Base-by-base conservation (phyloP, 1,140 invertebrate species). In the Argopecten irradians region DNA sequence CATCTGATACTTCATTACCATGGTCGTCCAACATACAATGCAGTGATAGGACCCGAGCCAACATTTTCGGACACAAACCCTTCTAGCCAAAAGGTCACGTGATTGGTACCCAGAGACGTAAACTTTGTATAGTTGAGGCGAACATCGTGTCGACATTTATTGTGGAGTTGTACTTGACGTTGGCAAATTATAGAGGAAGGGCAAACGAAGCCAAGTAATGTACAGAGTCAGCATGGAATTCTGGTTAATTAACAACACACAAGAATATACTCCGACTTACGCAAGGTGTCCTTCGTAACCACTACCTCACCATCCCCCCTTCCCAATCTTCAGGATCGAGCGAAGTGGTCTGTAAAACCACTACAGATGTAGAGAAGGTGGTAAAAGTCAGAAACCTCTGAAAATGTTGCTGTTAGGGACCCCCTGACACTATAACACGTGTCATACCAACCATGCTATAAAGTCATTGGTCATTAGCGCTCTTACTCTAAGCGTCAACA, bases 101-200 rank as follows among this genome's bases (percentile, higher is more conserved):
- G 55, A n/a, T 71, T n/a, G 55, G 55, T 16, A 71, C 55, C 55
- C n/a, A 28, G 28, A 8, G 55, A n/a, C 55, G 28, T 28, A n/a
- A 28, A 71, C 55, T 71, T 5, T 3, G 7, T 71, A n/a, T 71
- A 71, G 55, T 71, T 71, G 22, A 5, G 28, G 5, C n/a, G 11
- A 71, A 28, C 55, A 71, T 5, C 16, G 1, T 71, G 1, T 11
- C 55, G 22, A 71, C 55, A 71, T 71, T 71, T 71, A 71, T 71
- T 71, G 55, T n/a, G 13, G 55, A 28, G n/a, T 28, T 71, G 22
- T 16, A 71, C 22, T 71, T 28, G 55, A 71, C 55, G 55, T 71
- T 71, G 55, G 55, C 55, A 71, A 71, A 71, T 71, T 71, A 71
- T 71, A 71, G 55, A 71, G 55, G 55, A 71, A 71, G 55, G 55